These are phyloP conservation scores for Corythucha ciliata DNA, from an alignment of 2,888 invertebrate species.

Conservation along the genomic window DNA sequence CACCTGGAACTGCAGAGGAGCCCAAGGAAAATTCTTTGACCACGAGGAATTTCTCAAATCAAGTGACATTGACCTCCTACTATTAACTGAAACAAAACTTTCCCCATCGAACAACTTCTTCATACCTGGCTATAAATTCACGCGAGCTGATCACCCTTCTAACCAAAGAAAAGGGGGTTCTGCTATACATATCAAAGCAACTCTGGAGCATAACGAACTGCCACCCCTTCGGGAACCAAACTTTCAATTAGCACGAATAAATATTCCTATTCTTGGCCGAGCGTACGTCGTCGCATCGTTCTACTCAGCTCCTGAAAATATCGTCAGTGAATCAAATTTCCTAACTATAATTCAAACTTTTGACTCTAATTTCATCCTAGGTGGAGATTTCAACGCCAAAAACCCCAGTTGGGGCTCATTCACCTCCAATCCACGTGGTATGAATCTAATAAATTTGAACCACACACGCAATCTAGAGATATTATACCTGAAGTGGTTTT, in stretches of 20 bases:
- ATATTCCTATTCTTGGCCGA: background rate
- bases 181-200: slow-evolving; percentile 6
- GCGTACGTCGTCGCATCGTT: slow-evolving; percentile 1
- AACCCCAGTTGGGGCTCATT: slow-evolving; percentile 13
- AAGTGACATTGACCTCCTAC: slow-evolving; percentile 7
- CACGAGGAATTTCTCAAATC: slow-evolving; percentile 6
- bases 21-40: slow-evolving; percentile 8
- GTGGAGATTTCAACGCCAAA: slow-evolving; percentile 14
- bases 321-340: slow-evolving; percentile 5
- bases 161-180: slow-evolving; percentile 13
- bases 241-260: slow-evolving; percentile 3
- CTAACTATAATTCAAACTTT: background rate
- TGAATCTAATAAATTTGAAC: background rate
- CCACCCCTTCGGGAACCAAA: background rate
- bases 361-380: slow-evolving; percentile 3
- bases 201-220: background rate
- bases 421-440: slow-evolving; percentile 4
- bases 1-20: slow-evolving; percentile 16
- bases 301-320: slow-evolving; percentile 12
- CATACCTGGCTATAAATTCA: slow-evolving; percentile 10
- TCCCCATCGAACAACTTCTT: slow-evolving; percentile 1
- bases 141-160: slow-evolving; percentile 10
- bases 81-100: slow-evolving; percentile 15
- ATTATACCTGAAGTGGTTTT: too few species aligned
- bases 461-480: background rate